A percentile compares a stretch with the other conserved stretches of the same genome.
phyloP scores from a whole-genome alignment of 2,113 vertebrate species.

The Xenopus tropicalis region UCB_Xtro_10.0 CM004450.2:5466001-5466500 shows the following conservation, averaged over 20 bases:
- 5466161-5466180: constrained; percentile 93
- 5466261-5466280: constrained; percentile 88
- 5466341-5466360: neutral
- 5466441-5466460: too few relatives aligned
- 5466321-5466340: neutral
- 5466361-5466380: too few relatives aligned
- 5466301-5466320: neutral
- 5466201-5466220: constrained; percentile 83
- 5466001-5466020: constrained; percentile 94
- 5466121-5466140: constrained; percentile 80
- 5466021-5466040: constrained; percentile 59
- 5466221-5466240: constrained; percentile 92
- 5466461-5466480: too few relatives aligned
- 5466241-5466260: constrained; percentile 87
- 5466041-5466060: neutral
- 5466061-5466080: neutral
- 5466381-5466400: too few relatives aligned
- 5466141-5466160: constrained; percentile 83
- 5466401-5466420: too few relatives aligned
- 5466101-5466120: constrained; percentile 67
- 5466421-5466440: too few relatives aligned
- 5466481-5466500: too few relatives aligned
- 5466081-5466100: too few relatives aligned
- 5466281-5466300: constrained; percentile 86
- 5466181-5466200: constrained; percentile 92